Conservation (phyloP, 2,888 invertebrate species). For the Orthosia cruda region DNA sequence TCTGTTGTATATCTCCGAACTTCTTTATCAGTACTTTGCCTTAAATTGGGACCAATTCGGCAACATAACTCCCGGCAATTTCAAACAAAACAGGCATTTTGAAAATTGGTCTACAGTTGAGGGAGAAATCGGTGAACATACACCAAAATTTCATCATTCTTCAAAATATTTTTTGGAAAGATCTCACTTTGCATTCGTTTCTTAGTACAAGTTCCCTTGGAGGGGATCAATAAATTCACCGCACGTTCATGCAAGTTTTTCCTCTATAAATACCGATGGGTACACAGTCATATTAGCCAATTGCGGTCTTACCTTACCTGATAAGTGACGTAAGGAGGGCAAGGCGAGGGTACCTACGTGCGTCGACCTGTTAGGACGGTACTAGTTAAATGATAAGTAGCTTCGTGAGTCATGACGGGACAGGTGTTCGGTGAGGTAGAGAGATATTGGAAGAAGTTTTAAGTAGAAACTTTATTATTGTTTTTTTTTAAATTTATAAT, state of each 20-base stretch:
- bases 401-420: slow-evolving; percentile 35
- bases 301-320: slow-evolving; percentile 21
- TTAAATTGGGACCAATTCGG: no score
- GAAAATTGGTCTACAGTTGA: no score
- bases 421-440: not conserved
- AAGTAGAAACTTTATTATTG: not conserved
- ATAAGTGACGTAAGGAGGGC: slow-evolving; percentile 51
- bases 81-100: no score
- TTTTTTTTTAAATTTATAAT: no score
- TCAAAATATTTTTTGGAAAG: no score
- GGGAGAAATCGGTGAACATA: no score
- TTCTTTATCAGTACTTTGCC: no score
- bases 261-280: slow-evolving; percentile 10
- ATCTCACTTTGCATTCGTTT: no score
- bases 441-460: not conserved
- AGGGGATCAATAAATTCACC: not conserved
- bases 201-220: not conserved
- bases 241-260: not conserved
- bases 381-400: slow-evolving; percentile 14
- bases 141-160: no score
- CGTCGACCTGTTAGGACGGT: slow-evolving; percentile 9
- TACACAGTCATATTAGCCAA: slow-evolving; percentile 20
- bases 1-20: no score
- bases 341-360: slow-evolving; percentile 39
- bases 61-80: no score